phyloP scores from a whole-genome alignment of 1,140 invertebrate species.

The Aphaenogaster floridana region DNA sequence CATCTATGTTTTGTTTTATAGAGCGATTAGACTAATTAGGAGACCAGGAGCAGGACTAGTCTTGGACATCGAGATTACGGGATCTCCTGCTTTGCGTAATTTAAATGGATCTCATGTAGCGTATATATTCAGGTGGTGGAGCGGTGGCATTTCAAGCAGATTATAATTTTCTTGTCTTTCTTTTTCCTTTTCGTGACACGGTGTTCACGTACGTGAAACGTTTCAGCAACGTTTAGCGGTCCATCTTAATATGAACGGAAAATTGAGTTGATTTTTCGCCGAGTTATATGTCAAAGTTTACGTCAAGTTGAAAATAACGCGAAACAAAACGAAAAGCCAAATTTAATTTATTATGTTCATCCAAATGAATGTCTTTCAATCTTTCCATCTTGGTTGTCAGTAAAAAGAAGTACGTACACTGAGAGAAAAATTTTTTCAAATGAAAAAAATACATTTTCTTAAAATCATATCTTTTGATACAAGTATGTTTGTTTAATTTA shows the following conservation, averaged over 20 bases:
- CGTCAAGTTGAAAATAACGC: not conserved
- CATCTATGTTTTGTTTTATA: conserved; percentile 25
- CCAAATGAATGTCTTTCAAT: not conserved
- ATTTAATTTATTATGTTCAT: conserved; percentile 4
- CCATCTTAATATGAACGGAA: conserved; percentile 19
- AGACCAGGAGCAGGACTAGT: conserved; percentile 22
- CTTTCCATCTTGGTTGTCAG: conserved; percentile 4
- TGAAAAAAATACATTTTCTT: too few relatives aligned
- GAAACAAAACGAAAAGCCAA: not conserved
- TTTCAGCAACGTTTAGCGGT: conserved; percentile 12
- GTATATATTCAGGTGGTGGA: conserved; percentile 40
- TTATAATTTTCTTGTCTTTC: conserved; percentile 36
- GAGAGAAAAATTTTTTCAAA: too few relatives aligned
- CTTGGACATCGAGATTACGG: conserved; percentile 49
- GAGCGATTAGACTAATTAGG: conserved; percentile 60
- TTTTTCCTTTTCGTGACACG: not conserved
- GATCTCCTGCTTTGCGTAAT: conserved; percentile 53
- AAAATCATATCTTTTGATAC: too few relatives aligned
- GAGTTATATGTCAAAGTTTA: conserved; percentile 3
- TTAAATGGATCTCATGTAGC: conserved; percentile 59
- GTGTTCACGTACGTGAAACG: conserved; percentile 35
- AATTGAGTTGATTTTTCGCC: conserved; percentile 12
- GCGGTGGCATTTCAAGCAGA: conserved; percentile 55
- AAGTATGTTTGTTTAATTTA: too few relatives aligned
- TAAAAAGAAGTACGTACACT: not conserved